Evolutionary conservation across 2,113 vertebrate species (phyloP).

Genomic region (Hepsetus odoe): DNA sequence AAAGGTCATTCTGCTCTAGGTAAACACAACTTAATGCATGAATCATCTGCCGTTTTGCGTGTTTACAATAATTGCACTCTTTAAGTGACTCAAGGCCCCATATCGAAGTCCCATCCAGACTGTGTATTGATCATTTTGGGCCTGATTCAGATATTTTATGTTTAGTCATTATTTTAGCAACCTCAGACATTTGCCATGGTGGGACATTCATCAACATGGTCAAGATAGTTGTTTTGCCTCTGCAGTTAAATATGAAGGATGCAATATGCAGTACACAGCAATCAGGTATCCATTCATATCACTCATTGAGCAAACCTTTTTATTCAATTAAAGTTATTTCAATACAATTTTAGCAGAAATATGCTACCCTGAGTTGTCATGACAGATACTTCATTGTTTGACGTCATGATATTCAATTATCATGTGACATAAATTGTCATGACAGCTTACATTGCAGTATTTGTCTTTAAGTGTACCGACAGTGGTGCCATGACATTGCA

Average conservation of each 20-base stretch:
- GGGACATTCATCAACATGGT: neutral
- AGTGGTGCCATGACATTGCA: too few relatives aligned
- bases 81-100: neutral
- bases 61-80: constrained; percentile 35
- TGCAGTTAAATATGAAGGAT: neutral
- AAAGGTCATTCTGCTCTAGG: constrained; percentile 55
- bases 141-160: neutral
- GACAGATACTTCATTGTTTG: too few relatives aligned
- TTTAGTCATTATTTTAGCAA: constrained; percentile 2
- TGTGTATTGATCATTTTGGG: neutral
- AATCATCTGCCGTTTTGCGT: constrained; percentile 55
- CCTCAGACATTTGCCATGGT: neutral
- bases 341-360: too few relatives aligned
- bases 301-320: neutral
- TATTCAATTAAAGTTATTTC: too few relatives aligned
- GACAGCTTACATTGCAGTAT: too few relatives aligned
- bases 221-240: neutral
- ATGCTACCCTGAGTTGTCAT: too few relatives aligned
- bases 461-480: too few relatives aligned
- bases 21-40: constrained; percentile 57
- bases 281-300: neutral
- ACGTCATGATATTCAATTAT: too few relatives aligned
- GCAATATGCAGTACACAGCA: neutral
- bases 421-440: too few relatives aligned
- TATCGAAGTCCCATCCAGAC: neutral